Evolutionary conservation across 2,888 invertebrate species (phyloP).

Genomic region (Pycnomerus fuliginosus): DNA sequence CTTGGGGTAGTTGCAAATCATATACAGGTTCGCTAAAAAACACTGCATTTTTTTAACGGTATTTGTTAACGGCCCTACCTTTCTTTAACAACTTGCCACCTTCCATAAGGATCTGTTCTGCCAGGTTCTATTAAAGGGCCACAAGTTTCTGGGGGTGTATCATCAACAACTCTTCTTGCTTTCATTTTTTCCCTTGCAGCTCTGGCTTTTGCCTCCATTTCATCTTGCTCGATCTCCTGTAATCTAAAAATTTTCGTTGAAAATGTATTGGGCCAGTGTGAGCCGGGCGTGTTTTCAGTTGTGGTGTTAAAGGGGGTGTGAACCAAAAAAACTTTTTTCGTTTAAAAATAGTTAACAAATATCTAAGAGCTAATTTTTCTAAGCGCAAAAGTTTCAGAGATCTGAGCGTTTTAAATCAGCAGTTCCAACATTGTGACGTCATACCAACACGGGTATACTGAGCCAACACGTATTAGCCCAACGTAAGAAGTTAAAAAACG

Average conservation of each 20-base stretch:
- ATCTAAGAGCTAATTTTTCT: too few species aligned
- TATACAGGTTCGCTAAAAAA: constrained; percentile 51
- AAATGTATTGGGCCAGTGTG: too few species aligned
- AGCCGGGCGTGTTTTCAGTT: too few species aligned
- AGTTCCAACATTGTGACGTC: too few species aligned
- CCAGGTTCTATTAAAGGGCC: constrained; percentile 62
- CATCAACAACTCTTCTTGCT: constrained; percentile 46
- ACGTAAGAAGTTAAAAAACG: too few species aligned
- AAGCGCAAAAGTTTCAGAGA: too few species aligned
- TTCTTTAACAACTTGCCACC: constrained; percentile 69
- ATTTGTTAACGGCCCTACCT: constrained; percentile 53
- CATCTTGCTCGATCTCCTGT: constrained; percentile 48
- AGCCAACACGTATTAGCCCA: too few species aligned
- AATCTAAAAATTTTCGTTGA: too few species aligned
- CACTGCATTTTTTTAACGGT: neutral
- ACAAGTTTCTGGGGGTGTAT: constrained; percentile 46
- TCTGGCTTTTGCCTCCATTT: constrained; percentile 57
- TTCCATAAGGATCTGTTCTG: constrained; percentile 68
- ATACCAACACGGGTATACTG: too few species aligned
- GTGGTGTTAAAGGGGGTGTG: too few species aligned
- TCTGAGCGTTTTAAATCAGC: too few species aligned
- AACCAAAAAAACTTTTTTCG: constrained; percentile 1
- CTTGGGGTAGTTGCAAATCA: constrained; percentile 71
- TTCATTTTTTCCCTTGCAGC: constrained; percentile 55
- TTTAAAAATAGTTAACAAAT: too few species aligned